These are phyloP conservation scores for Trematocara macrostoma DNA, from an alignment of 2,113 vertebrate species.

Conservation along the genomic window DNA sequence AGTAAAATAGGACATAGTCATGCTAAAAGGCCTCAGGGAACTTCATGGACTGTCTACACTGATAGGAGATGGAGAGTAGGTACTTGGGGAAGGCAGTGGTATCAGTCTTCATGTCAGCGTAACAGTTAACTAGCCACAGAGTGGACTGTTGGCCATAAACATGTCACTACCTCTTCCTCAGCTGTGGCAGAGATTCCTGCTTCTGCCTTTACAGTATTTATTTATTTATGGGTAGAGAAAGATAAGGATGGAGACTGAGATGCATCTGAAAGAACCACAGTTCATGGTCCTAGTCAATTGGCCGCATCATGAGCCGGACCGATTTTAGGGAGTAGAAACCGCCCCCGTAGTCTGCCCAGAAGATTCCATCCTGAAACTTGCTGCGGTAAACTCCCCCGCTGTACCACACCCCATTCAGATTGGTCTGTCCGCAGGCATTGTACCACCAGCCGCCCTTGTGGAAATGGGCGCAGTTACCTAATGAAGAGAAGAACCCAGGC, in stretches of 20 bases:
- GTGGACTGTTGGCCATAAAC: neutral
- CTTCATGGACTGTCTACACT: neutral
- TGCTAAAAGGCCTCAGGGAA: neutral
- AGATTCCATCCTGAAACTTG: conserved; percentile 97
- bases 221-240: neutral
- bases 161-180: neutral
- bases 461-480: conserved; percentile 97
- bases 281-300: conserved; percentile 79
- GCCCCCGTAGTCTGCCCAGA: conserved; percentile 96
- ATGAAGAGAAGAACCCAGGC: neutral
- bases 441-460: conserved; percentile 99
- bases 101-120: neutral
- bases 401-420: conserved; percentile 97
- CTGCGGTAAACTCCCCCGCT: conserved; percentile 94
- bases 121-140: neutral
- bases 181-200: neutral
- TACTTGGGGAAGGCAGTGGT: neutral
- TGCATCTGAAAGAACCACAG: neutral
- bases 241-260: neutral
- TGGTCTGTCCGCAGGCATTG: conserved; percentile 94
- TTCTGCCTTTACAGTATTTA: conserved; percentile 8
- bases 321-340: conserved; percentile 94
- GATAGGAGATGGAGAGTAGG: neutral
- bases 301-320: conserved; percentile 92
- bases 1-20: conserved; percentile 1